phyloP scores from a whole-genome alignment of 2,797 vertebrate species.

The Monodelphis domestica region DNA sequence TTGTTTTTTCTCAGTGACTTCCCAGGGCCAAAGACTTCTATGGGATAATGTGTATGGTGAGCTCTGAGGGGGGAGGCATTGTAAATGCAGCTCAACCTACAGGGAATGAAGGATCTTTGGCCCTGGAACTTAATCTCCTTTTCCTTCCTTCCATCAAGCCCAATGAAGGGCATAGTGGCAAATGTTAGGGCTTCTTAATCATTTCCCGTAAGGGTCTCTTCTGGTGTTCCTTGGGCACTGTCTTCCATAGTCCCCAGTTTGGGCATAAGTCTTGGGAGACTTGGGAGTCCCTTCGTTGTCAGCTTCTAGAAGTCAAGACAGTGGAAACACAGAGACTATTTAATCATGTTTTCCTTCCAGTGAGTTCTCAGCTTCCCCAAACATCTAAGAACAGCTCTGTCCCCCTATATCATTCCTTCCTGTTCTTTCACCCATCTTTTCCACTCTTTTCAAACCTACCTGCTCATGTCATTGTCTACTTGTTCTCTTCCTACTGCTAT shows the following conservation, averaged over 20 bases:
- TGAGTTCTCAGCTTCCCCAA: background rate
- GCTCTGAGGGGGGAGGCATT: background rate
- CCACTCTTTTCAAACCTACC: background rate
- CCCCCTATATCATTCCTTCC: background rate
- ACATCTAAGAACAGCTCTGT: background rate
- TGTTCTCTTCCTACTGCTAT: background rate
- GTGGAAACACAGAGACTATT: background rate
- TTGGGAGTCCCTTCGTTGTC: background rate
- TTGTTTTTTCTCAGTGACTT: constrained; percentile 48
- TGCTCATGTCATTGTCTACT: background rate
- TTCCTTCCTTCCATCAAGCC: background rate
- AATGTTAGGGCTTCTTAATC: background rate
- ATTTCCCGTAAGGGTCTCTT: background rate
- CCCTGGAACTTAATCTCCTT: background rate
- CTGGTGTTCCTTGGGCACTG: background rate
- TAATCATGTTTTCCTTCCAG: background rate
- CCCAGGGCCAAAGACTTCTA: constrained; percentile 3
- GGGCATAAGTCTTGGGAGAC: background rate
- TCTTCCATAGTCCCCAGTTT: background rate
- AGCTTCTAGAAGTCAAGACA: background rate
- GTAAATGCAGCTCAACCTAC: background rate
- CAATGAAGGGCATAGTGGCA: background rate
- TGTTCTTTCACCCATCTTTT: too few relatives aligned
- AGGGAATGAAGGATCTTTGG: background rate
- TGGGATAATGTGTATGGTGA: background rate